Base-by-base conservation (phyloP, 2,797 vertebrate species). In the Mormyrops attenuatus region DNA sequence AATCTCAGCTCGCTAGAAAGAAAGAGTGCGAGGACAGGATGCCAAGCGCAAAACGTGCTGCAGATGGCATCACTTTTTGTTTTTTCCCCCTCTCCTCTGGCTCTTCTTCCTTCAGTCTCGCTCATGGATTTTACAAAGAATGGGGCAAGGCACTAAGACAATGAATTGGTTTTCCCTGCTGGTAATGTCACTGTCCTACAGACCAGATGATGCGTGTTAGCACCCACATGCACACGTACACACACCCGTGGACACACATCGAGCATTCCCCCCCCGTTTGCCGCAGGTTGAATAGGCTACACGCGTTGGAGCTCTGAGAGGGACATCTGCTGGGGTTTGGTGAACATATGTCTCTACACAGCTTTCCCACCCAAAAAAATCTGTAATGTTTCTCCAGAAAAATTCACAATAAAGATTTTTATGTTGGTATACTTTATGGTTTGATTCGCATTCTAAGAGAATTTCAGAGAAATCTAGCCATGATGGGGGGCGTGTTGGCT, bases 241-340 rank as follows among this genome's bases (percentile, higher is more conserved):
- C 82, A 85, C 82, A 26, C 47, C 47, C 44, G 0, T n/a, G 8
- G 41, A 85, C 44, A 26, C 82, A 15, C 82, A 13, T 26, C n/a
- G n/a, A 50, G 47, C 82, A 13, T 50, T 5, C 66, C 66, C 41
- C 41, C 80, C 82, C 47, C 44, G 22, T 88, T 91, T 90, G 88
- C 89, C 91, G 89, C 92, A 91, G 91, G 88, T 90, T 88, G 89
- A 91, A 91, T 91, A 80, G 73, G 73, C 73, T 80, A 90, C 89
- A 90, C 89, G 82, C 80, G 89, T 89, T 92, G 93, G 91, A 94
- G 93, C 93, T 91, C 91, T 90, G 89, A 95, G 93, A 92, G 69
- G 92, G 95, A 95, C 95, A 95, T 95, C 94, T 95, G 95, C 93
- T 94, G 88, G 90, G 93, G 92, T 90, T 93, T 92, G 92, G 91